phyloP scores from a whole-genome alignment of 2,797 vertebrate genomes.

The Malacoraja senta region DNA sequence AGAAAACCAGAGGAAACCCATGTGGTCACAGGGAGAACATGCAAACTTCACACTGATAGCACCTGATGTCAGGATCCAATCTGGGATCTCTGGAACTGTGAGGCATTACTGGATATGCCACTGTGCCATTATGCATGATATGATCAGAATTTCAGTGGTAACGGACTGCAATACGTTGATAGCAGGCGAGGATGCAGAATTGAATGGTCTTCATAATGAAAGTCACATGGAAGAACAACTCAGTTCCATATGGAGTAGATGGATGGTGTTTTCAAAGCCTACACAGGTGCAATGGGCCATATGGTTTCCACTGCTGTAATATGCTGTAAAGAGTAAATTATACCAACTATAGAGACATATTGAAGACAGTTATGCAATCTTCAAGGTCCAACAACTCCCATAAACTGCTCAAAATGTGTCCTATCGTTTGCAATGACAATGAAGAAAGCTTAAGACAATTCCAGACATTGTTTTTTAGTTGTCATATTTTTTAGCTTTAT shows the following conservation, averaged over 20 bases:
- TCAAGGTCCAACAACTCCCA: neutral
- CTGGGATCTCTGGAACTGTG: no score
- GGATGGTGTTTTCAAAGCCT: neutral
- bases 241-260: neutral
- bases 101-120: no score
- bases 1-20: no score
- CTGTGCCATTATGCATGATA: no score
- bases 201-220: neutral
- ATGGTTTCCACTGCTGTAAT: neutral
- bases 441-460: neutral
- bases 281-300: conserved; percentile 1
- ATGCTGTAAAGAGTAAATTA: neutral
- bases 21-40: no score
- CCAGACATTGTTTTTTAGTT: neutral
- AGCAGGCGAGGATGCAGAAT: neutral
- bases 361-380: neutral
- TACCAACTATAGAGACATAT: neutral
- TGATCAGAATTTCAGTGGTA: neutral
- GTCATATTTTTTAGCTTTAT: neutral
- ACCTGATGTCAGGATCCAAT: no score
- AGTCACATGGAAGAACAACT: neutral
- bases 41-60: no score
- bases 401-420: neutral
- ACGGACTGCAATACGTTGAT: neutral
- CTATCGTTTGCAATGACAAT: neutral